A percentile compares a stretch with the other conserved stretches of the same genome.
Conservation (phyloP, 2,888 invertebrate species). For the Drosophila prolongata region DNA sequence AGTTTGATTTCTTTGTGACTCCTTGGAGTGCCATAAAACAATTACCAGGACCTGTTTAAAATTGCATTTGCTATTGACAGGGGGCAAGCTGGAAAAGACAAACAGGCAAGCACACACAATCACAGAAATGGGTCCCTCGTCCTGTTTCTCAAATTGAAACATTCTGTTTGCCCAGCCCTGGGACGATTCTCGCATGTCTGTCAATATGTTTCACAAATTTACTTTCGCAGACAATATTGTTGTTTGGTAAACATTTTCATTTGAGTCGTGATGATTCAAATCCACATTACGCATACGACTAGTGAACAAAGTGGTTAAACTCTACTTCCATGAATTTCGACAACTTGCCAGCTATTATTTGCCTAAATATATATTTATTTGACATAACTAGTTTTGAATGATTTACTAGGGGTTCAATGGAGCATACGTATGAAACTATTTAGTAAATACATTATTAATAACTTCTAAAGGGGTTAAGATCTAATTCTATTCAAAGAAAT, state of each 20-base stretch:
- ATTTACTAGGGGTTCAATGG: conserved; percentile 51
- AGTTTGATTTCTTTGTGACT: conserved; percentile 61
- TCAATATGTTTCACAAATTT: conserved; percentile 66
- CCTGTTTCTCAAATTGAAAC: conserved; percentile 49
- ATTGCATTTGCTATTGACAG: conserved; percentile 56
- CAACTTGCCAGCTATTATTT: not conserved
- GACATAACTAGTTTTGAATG: not conserved
- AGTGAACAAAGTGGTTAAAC: conserved; percentile 1
- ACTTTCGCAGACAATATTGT: conserved; percentile 67
- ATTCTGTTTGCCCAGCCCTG: conserved; percentile 53
- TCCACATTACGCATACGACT: conserved; percentile 36
- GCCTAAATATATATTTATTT: not conserved
- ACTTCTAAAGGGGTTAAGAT: not conserved
- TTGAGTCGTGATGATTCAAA: conserved; percentile 13
- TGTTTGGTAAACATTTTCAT: conserved; percentile 63
- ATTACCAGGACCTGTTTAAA: conserved; percentile 68
- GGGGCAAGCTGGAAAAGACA: conserved; percentile 26
- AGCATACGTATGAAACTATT: conserved; percentile 59
- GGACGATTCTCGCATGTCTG: conserved; percentile 52
- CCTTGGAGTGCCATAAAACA: conserved; percentile 72
- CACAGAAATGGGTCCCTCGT: conserved; percentile 40
- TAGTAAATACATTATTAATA: not conserved
- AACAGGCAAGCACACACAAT: conserved; percentile 15
- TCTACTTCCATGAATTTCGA: not conserved
- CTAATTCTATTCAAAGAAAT: not conserved